Base-by-base conservation (phyloP, 1,140 invertebrate species). In the Olivierus martensii region DNA sequence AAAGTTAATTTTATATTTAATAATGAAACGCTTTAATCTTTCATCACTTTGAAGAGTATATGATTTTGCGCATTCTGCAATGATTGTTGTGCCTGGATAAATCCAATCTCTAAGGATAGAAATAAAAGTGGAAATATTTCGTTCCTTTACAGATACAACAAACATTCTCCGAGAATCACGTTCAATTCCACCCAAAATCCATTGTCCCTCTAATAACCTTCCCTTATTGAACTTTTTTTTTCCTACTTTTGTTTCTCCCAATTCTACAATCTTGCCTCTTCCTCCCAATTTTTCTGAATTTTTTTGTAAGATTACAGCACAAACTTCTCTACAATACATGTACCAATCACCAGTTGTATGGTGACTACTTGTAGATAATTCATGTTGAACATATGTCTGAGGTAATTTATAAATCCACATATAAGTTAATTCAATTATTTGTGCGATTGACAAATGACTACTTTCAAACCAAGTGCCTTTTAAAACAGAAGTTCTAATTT, bases 231-330 rank as follows among this genome's bases (percentile, higher is more conserved):
- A 57, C 41, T 61, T 59, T 37, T 45, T 36, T 46, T 49, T 49
- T 3, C 50, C 58, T 37, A 61, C 54, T 39, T 47, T 56, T 3
- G 45, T 14, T 47, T 61, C 58, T 36, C 59, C 52, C 2, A 58
- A 48, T 49, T 61, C 52, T 14, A 56, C 56, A 45, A 53, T 22
- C 1, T 15, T n/a, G 5, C 56, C 56, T n/a, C 11, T 2, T 14
- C 59, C 53, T 18, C 53, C 56, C 10, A 60, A 18, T 44, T 46
- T 52, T 10, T 39, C 51, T 3, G 3, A 19, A 12, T 15, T 2
- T 7, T n/a, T 19, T 3, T 45, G 18, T 3, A 36, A 4, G n/a
- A 38, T 1, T 10, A 18, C 34, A 3, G 21, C 9, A n/a, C 43
- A 37, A 28, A 52, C 43, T 36, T 46, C 35, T 38, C 43, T 6